phyloP scores from a whole-genome alignment of 1,140 invertebrate genomes.

The Parasteatoda tepidariorum region DNA sequence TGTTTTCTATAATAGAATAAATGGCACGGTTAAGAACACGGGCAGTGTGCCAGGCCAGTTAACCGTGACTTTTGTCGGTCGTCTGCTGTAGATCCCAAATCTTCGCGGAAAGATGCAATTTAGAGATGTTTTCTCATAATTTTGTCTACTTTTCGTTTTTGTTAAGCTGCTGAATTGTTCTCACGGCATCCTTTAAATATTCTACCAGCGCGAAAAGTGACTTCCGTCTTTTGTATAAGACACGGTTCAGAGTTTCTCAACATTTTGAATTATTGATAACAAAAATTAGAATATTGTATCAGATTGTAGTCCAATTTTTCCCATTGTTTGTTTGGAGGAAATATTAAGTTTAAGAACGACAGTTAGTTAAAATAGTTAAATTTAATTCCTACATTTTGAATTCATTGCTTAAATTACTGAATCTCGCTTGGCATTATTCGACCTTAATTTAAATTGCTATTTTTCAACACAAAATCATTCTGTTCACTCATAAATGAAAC shows the following conservation, averaged over 20 bases:
- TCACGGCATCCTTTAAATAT: conserved; percentile 39
- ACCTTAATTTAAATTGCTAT: too few relatives aligned
- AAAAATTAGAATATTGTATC: too few relatives aligned
- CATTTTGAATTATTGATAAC: too few relatives aligned
- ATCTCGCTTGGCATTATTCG: too few relatives aligned
- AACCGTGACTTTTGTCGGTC: conserved; percentile 26
- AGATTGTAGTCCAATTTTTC: too few relatives aligned
- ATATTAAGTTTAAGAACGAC: too few relatives aligned
- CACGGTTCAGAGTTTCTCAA: conserved; percentile 41
- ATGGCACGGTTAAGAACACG: conserved; percentile 19
- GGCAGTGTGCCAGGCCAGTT: conserved; percentile 38
- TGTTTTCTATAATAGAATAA: conserved; percentile 26
- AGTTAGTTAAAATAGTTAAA: too few relatives aligned
- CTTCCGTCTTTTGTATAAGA: conserved; percentile 54
- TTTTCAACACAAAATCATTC: too few relatives aligned
- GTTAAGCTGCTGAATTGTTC: conserved; percentile 25
- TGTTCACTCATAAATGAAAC: too few relatives aligned
- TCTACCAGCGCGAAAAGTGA: conserved; percentile 23
- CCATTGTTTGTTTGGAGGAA: too few relatives aligned
- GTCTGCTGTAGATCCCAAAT: conserved; percentile 13
- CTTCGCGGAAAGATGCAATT: conserved; percentile 28
- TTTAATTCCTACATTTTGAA: too few relatives aligned
- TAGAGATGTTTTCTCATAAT: conserved; percentile 45
- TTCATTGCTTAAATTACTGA: too few relatives aligned
- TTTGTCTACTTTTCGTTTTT: not conserved